Base-by-base conservation (phyloP, 2,797 vertebrate species). In the Scleropages formosus region DNA sequence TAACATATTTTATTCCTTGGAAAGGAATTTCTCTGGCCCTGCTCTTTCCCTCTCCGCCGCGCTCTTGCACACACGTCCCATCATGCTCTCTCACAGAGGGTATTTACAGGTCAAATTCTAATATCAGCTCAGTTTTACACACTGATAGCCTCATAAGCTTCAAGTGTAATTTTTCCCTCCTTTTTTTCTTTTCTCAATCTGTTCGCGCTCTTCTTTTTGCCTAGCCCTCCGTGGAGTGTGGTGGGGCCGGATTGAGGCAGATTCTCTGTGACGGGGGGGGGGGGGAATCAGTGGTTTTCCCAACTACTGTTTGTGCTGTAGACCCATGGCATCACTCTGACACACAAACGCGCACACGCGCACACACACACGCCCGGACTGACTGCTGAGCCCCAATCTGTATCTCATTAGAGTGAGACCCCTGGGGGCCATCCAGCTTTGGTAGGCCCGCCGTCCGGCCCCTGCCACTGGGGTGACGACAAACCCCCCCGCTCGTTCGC, bases 91-190 rank as follows among this genome's bases (percentile, higher is more conserved):
- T 87, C 86, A 87, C 83, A 83, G 89, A 92, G 93, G 93, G 90
- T 93, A 94, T 84, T 83, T 87, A 69, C 49, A 91, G 94, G 95
- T 96, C 95, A 95, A 89, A 90, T 94, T 93, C 95, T 95, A 94
- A 94, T 93, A 94, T 93, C 91, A 92, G 93, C 92, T 94, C 91
- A 91, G 93, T 94, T 94, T 93, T 93, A 93, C 90, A 88, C 90
- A 89, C 85, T 92, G 84, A 92, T 94, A 92, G 85, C 89, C 93
- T 93, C 93, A 85, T 86, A 93, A 94, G 94, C 94, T 92, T 89
- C 86, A 86, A 88, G 85, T 91, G 87, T 85, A 75, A 27, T 62
- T 67, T 62, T 9, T 13, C 79, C 66, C 20, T 22, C 27, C 6
- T 1, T 49, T 20, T 58, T 15, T 0, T 12, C 91, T 91, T 81